phyloP scores from a whole-genome alignment of 2,113 vertebrate genomes.

The Cyprinodon tularosa region DNA sequence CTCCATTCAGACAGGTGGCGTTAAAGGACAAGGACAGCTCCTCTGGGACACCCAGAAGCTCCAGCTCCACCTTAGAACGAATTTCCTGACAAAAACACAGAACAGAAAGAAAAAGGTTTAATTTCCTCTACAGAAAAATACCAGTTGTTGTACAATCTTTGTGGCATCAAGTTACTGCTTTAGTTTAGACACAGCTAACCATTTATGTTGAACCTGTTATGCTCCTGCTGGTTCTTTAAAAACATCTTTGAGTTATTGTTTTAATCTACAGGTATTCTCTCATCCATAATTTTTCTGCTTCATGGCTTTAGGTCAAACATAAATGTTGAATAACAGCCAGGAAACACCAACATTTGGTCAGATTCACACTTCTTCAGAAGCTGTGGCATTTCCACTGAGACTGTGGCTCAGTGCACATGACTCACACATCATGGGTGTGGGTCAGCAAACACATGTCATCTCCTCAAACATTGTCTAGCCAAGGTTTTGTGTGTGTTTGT shows the following conservation, averaged over 20 bases:
- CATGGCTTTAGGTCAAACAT: slow-evolving; percentile 2
- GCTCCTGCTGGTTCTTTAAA: not conserved
- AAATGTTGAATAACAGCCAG: slow-evolving; percentile 16
- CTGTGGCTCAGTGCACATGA: slow-evolving; percentile 42
- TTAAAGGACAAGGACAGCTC: slow-evolving; percentile 93
- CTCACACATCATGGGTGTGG: slow-evolving; percentile 58
- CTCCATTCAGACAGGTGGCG: slow-evolving; percentile 89
- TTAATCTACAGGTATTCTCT: not conserved
- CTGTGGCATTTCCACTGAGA: slow-evolving; percentile 20
- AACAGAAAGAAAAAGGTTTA: slow-evolving; percentile 5
- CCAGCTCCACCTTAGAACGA: slow-evolving; percentile 94
- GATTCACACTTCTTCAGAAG: slow-evolving; percentile 22
- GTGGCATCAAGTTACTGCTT: not conserved
- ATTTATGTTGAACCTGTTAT: not conserved
- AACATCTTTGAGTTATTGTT: not conserved
- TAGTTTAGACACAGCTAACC: not conserved
- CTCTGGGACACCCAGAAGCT: slow-evolving; percentile 89
- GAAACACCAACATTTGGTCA: slow-evolving; percentile 31
- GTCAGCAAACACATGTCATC: slow-evolving; percentile 63
- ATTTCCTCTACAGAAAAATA: not conserved
- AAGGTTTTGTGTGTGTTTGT: slow-evolving; percentile 32
- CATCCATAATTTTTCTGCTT: slow-evolving; percentile 6
- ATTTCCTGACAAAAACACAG: slow-evolving; percentile 84
- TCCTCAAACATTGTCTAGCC: slow-evolving; percentile 53
- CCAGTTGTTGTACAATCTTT: not conserved